Evolutionary conservation across 2,888 invertebrate genomes (phyloP), one percentile per base, ranked within the genome.

Genomic region (Odontocolon sp.): DNA sequence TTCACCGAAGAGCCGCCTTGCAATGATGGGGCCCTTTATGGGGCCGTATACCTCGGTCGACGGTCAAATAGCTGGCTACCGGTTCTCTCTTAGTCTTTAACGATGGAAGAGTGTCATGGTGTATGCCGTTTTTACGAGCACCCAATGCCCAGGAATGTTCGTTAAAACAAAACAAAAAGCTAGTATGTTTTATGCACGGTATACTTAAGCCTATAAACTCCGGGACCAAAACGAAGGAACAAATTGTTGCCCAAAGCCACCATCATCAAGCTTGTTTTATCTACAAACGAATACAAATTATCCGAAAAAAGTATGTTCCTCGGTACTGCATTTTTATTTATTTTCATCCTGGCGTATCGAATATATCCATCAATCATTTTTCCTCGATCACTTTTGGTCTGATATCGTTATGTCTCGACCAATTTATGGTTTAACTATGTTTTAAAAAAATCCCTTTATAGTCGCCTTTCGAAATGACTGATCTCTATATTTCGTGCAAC

Each of bases 31-130:
- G 21, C 26, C 3, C n/a, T 36, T 11, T n/a, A n/a, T n/a, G n/a
- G n/a, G 21, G 16, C 2, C 33, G 23, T 21, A n/a, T n/a, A n/a
- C n/a, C 31, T 14, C 18, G 38, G 47, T 40, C 31, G 45, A 26
- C 54, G 38, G 40, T 63, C 18, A 28, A 9, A 36, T 23, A n/a
- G 38, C 31, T 38, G 52, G 75, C 75, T 75, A 69, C 76, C 61
- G 67, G 63, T 69, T 77, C 42, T 74, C 59, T 64, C 67, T 77
- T 69, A 63, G 42, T 33, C 64, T 68, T 77, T 77, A 73, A 77
- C 77, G 74, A 77, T 68, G 74, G 56, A 40, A 68, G 68, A 50
- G 74, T 77, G 74, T 77, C 74, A 77, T 33, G 68, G 45, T 42
- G 54, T 33, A 45, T 9, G 57, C 33, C 38, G 31, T 36, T 77